Percentiles rank a stretch among this genome's conserved stretches.
These are phyloP conservation scores for Peromyscus leucopus DNA, from an alignment of 2,113 vertebrate genomes.

Conservation along the genomic window DNA sequence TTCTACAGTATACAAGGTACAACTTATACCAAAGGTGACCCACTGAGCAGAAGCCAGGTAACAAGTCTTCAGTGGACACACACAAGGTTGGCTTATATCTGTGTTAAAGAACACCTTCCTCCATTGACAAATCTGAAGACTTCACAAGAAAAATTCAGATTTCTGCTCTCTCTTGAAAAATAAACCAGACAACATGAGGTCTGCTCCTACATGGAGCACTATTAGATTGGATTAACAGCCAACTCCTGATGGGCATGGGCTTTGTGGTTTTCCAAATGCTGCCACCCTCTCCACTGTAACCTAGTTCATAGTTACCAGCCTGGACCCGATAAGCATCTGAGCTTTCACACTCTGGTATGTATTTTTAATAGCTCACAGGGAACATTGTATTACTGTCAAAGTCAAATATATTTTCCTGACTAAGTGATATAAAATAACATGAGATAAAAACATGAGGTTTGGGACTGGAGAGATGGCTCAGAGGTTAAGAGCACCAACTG, in stretches of 20 bases:
- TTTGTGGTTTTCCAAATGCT: neutral
- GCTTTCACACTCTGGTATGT: slow-evolving; percentile 22
- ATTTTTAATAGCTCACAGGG: slow-evolving; percentile 9
- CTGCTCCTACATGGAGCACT: neutral
- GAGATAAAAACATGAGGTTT: neutral
- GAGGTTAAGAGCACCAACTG: too few species aligned
- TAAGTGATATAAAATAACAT: neutral
- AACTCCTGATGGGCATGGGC: neutral
- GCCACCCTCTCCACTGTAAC: neutral
- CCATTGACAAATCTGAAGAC: slow-evolving; percentile 10
- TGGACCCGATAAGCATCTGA: neutral
- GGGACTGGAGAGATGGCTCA: neutral
- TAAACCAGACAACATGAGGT: neutral
- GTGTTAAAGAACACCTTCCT: neutral
- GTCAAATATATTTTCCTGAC: slow-evolving; percentile 13
- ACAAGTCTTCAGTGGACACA: neutral
- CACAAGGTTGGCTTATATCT: neutral
- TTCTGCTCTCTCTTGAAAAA: slow-evolving; percentile 1
- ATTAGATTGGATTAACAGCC: neutral
- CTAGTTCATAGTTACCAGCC: neutral
- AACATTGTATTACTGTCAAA: neutral
- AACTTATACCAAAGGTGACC: neutral
- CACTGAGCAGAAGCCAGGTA: neutral
- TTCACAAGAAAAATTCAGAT: slow-evolving; percentile 31
- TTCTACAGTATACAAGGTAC: neutral